Evolutionary conservation across 2,797 vertebrate species (phyloP).

Genomic region (Ambastaia sidthimunki): DNA sequence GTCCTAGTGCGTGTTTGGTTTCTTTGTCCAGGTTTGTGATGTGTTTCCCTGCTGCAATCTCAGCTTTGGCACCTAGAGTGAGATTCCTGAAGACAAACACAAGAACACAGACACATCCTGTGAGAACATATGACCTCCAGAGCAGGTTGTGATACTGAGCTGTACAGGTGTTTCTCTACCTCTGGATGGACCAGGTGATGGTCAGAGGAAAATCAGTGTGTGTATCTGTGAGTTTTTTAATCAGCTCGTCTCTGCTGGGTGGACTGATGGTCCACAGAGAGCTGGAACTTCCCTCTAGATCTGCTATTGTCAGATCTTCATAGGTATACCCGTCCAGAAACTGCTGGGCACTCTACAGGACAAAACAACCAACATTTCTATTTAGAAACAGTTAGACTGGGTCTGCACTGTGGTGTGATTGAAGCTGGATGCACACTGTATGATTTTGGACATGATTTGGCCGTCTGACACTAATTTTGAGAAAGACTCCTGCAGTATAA

Average conservation of each 20-base stretch:
- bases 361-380: not conserved
- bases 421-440: too few species aligned
- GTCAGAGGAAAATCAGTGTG: constrained; percentile 81
- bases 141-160: not conserved
- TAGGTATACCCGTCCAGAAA: constrained; percentile 88
- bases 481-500: too few species aligned
- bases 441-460: too few species aligned
- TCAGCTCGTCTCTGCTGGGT: constrained; percentile 90
- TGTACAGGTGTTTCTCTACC: constrained; percentile 74
- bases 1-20: constrained; percentile 73
- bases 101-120: not conserved
- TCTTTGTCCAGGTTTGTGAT: constrained; percentile 65
- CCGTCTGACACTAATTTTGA: too few species aligned
- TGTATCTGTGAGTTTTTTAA: constrained; percentile 73
- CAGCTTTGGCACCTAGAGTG: constrained; percentile 88
- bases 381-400: too few species aligned
- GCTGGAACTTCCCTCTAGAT: constrained; percentile 95
- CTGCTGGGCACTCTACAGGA: constrained; percentile 81
- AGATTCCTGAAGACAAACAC: constrained; percentile 79
- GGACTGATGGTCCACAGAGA: constrained; percentile 99
- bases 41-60: constrained; percentile 86
- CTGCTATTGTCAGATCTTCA: constrained; percentile 87
- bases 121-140: too few species aligned
- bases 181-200: constrained; percentile 91
- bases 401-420: too few species aligned